A percentile compares a stretch with the other conserved stretches of the same genome.
phyloP scores from a whole-genome alignment of 2,888 invertebrate genomes.

The Tipula unca region DNA sequence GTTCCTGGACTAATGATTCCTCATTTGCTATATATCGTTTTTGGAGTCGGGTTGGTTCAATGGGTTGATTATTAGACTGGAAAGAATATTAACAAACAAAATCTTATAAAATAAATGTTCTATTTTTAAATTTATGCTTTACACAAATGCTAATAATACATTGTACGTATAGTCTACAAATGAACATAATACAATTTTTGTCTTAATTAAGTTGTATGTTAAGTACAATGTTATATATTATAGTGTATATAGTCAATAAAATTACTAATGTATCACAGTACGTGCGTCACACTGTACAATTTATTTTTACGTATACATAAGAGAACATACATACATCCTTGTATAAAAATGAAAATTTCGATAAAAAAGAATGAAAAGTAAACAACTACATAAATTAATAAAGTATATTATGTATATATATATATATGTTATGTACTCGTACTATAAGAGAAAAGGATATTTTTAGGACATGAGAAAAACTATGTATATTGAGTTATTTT shows the following conservation, averaged over 20 bases:
- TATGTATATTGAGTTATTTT: no score
- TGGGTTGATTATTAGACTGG: conserved; percentile 8
- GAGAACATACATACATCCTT: not conserved
- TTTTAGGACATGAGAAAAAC: not conserved
- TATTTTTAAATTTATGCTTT: not conserved
- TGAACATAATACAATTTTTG: not conserved
- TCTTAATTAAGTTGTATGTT: not conserved
- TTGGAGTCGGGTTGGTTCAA: conserved; percentile 38
- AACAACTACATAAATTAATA: conserved; percentile 3
- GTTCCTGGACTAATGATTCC: conserved; percentile 53
- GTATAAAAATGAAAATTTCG: not conserved
- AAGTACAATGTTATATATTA: not conserved
- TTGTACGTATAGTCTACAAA: not conserved
- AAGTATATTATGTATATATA: not conserved
- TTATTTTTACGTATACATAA: not conserved
- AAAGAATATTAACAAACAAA: not conserved
- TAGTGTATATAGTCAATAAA: not conserved
- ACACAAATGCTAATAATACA: no score
- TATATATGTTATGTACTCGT: not conserved
- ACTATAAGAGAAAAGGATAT: not conserved
- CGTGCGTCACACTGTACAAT: not conserved
- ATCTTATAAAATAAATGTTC: not conserved
- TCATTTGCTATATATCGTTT: conserved; percentile 57
- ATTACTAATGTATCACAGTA: not conserved
- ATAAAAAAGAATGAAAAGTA: not conserved